A percentile compares a stretch with the other conserved stretches of the same genome.
Evolutionary conservation across 1,140 invertebrate genomes (phyloP).

Genomic region (Gerris buenoi): DNA sequence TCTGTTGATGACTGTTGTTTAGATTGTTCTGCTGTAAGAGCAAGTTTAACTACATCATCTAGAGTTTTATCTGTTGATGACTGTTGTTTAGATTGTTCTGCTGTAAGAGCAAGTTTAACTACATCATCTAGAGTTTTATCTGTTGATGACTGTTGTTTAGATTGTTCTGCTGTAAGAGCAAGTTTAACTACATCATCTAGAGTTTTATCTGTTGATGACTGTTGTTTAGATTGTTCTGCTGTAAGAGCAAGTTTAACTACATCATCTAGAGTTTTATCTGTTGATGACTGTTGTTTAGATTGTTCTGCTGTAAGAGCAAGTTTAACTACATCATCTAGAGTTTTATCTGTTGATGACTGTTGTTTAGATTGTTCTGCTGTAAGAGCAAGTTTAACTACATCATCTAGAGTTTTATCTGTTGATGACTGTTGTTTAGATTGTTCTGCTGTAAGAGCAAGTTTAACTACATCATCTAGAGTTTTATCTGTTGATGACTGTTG

Average conservation of each 20-base stretch:
- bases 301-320: neutral
- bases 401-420: too few relatives aligned
- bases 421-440: neutral
- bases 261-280: too few relatives aligned
- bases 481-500: neutral
- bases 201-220: too few relatives aligned
- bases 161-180: neutral
- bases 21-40: neutral
- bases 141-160: neutral
- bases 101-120: neutral
- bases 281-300: neutral
- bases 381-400: neutral
- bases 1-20: neutral
- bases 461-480: neutral
- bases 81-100: neutral
- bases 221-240: neutral
- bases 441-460: neutral
- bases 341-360: neutral
- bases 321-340: neutral
- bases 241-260: neutral
- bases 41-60: neutral
- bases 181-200: neutral
- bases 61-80: too few relatives aligned
- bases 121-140: too few relatives aligned
- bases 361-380: neutral